These are phyloP conservation scores for Drosophila albomicans DNA, from an alignment of 1,140 invertebrate genomes.

Conservation along the genomic window DNA sequence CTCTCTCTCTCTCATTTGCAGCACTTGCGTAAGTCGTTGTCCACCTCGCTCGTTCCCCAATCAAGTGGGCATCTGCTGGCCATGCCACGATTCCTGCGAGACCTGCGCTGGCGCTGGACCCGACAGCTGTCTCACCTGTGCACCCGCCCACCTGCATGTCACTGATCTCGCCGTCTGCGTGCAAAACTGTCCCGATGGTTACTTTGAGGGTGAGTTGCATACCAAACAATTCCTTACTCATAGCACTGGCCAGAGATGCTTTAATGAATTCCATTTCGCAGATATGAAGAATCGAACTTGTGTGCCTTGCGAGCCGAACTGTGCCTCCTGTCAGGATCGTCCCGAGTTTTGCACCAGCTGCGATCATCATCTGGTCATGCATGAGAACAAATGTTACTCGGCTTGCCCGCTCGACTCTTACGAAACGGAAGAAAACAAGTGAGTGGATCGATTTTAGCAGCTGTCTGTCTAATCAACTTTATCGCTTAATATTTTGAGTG, in stretches of 20 bases:
- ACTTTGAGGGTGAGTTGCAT: conserved; percentile 90
- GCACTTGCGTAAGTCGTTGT: conserved; percentile 92
- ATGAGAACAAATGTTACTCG: conserved; percentile 92
- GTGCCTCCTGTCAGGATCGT: conserved; percentile 91
- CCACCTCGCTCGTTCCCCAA: conserved; percentile 92
- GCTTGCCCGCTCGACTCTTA: conserved; percentile 92
- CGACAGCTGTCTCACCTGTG: conserved; percentile 92
- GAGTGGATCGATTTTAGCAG: conserved; percentile 51
- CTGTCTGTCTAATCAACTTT: neutral
- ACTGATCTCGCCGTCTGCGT: conserved; percentile 92
- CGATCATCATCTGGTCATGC: conserved; percentile 92
- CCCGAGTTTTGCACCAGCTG: conserved; percentile 93
- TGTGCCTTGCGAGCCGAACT: conserved; percentile 92
- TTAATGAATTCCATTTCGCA: conserved; percentile 7
- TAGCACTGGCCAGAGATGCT: no score
- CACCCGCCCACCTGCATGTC: conserved; percentile 90
- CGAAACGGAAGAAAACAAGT: conserved; percentile 93
- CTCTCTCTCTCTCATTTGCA: conserved; percentile 64
- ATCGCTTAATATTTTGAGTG: neutral
- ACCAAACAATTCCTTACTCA: neutral
- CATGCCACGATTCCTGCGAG: conserved; percentile 93
- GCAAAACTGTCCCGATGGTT: conserved; percentile 93
- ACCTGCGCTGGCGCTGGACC: conserved; percentile 93
- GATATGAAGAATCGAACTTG: conserved; percentile 88
- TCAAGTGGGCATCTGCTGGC: conserved; percentile 91